Base-by-base conservation (phyloP, 2,888 invertebrate genomes). In the Synanthedon formicaeformis region DNA sequence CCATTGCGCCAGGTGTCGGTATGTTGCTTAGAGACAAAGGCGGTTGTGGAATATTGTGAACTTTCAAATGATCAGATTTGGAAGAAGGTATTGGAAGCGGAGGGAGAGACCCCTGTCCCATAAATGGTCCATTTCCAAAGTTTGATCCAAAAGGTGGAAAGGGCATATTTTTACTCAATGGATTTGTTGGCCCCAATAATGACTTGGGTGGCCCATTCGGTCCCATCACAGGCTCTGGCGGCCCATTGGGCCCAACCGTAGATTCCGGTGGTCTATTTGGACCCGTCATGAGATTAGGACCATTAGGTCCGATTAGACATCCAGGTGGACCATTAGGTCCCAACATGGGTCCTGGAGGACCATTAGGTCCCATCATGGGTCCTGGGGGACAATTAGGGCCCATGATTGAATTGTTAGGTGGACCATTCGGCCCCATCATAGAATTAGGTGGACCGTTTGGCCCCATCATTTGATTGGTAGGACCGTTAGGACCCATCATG, bases 21-120 rank as follows among this genome's bases (percentile, higher is more conserved):
- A 91, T 90, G 59, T 90, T 89, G 63, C 87, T 90, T 51, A 91
- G 65, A 57, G 90, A 88, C 51, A 90, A 81, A 14, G 45, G 18
- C 3, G 91, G 89, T 63, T 88, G 86, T 0, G 91, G 90, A 64
- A 91, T 91, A 56, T 89, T 89, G 64, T 90, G 90, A 13, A 90
- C 81, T 64, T 90, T 91, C 69, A 91, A 45, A 45, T n/a, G 45
- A 13, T 45, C 14, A 45, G 45, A 45, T 12, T 45, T 14, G 45
- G 45, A n/a, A 48, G 65, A 57, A 1, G 67, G 55, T 57, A 67
- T 61, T 2, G 64, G 57, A 51, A 61, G 71, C 4, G 65, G 62
- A 13, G 65, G 61, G 57, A 66, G 57, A 5, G 66, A 56, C 54
- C 66, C 73, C 27, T 72, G 71, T 2, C 75, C 73, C 65, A 81